Evolutionary conservation across 2,888 invertebrate species (phyloP).

Genomic region (Coleophora flavipennella): DNA sequence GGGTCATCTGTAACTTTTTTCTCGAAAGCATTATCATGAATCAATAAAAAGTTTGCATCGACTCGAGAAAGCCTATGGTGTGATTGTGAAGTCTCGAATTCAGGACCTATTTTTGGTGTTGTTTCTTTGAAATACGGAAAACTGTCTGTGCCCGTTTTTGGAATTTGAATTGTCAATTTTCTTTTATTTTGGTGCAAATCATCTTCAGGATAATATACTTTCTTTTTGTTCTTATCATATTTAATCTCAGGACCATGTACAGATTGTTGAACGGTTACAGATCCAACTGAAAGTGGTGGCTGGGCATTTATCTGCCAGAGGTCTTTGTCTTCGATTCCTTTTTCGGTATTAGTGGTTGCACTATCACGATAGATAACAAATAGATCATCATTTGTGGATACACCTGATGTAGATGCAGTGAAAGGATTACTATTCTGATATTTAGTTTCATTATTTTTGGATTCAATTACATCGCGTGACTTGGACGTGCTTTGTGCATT

Average conservation of each 20-base stretch:
- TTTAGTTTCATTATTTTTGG: constrained; percentile 13
- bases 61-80: constrained; percentile 32
- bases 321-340: constrained; percentile 15
- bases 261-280: constrained; percentile 8
- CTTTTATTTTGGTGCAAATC: constrained; percentile 30
- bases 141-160: constrained; percentile 26
- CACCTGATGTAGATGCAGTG: constrained; percentile 19
- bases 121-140: too few relatives aligned
- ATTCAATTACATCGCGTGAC: constrained; percentile 17
- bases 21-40: constrained; percentile 16
- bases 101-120: too few relatives aligned
- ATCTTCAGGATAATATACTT: constrained; percentile 14
- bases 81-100: constrained; percentile 11
- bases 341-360: constrained; percentile 22
- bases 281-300: background rate
- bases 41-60: constrained; percentile 28
- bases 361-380: constrained; percentile 47
- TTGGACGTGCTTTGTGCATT: constrained; percentile 6
- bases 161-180: constrained; percentile 36
- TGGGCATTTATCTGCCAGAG: constrained; percentile 10
- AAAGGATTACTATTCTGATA: constrained; percentile 13
- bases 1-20: constrained; percentile 3
- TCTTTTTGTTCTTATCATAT: constrained; percentile 6
- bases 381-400: constrained; percentile 36
- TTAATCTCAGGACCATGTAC: constrained; percentile 5